A percentile compares a stretch with the other conserved stretches of the same genome.
These are phyloP conservation scores for Pyxicephalus adspersus DNA, from an alignment of 2,113 vertebrate genomes.

Conservation along the genomic window DNA sequence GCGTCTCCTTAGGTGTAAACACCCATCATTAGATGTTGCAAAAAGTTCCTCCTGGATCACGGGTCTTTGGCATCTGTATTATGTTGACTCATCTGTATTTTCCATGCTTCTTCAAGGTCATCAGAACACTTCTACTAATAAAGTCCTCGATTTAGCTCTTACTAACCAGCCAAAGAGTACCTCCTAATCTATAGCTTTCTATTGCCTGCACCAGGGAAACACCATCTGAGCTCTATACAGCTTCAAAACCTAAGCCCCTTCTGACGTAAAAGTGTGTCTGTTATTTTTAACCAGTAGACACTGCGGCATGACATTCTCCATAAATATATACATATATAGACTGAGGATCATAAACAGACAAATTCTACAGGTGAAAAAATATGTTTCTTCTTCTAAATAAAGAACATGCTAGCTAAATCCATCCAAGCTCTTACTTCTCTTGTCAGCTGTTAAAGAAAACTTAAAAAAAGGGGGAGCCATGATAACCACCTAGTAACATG, in stretches of 20 bases:
- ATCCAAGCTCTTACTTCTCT: neutral
- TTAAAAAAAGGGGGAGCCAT: conserved; percentile 9
- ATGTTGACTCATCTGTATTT: conserved; percentile 58
- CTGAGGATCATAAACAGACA: conserved; percentile 14
- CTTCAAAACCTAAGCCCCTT: conserved; percentile 59
- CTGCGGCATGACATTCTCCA: conserved; percentile 13
- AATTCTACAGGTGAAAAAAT: conserved; percentile 30
- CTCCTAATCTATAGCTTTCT: neutral
- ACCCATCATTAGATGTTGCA: conserved; percentile 63
- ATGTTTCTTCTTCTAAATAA: conserved; percentile 20
- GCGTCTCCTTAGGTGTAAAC: conserved; percentile 44
- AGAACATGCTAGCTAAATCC: neutral
- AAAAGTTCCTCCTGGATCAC: conserved; percentile 61
- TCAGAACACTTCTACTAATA: conserved; percentile 49
- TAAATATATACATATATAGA: conserved; percentile 33
- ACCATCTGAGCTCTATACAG: conserved; percentile 28
- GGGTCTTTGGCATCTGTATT: conserved; percentile 55
- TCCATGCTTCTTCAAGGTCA: conserved; percentile 72
- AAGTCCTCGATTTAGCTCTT: conserved; percentile 42
- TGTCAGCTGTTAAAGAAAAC: conserved; percentile 12
- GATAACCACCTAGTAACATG: conserved; percentile 11
- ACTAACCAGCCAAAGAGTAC: neutral
- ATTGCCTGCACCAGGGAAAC: conserved; percentile 33
- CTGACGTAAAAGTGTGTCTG: conserved; percentile 48
- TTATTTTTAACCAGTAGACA: conserved; percentile 48